phyloP scores from a whole-genome alignment of 2,113 vertebrate species.

The Vireo altiloquus region DNA sequence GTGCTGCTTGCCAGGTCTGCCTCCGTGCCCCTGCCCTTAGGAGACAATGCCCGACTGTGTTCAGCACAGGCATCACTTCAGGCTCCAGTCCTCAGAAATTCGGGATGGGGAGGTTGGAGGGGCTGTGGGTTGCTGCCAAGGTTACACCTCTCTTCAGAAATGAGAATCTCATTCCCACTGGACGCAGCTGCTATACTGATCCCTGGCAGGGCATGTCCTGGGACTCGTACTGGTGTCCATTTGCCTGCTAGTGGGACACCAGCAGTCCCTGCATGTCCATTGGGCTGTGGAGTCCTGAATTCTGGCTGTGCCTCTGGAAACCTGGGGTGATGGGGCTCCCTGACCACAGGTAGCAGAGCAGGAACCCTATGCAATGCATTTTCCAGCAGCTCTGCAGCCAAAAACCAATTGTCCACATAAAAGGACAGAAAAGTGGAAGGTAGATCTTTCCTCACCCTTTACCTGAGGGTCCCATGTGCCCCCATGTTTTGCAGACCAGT shows the following conservation, averaged over 20 bases:
- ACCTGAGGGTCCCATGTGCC: neutral
- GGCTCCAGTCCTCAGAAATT: neutral
- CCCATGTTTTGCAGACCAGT: constrained; percentile 75
- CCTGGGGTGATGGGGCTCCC: accelerated
- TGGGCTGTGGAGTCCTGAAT: neutral
- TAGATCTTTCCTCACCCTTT: neutral
- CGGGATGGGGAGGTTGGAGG: accelerated
- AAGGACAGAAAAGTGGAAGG: neutral
- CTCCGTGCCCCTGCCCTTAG: accelerated
- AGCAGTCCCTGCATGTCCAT: accelerated
- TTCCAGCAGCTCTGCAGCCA: neutral
- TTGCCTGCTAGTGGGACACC: neutral
- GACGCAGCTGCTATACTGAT: neutral
- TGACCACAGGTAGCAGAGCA: neutral
- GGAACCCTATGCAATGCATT: accelerated
- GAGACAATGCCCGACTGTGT: neutral
- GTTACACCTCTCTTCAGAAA: accelerated
- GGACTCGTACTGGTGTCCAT: accelerated
- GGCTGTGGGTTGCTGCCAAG: accelerated
- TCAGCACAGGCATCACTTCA: neutral
- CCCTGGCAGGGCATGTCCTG: neutral
- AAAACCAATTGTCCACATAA: accelerated
- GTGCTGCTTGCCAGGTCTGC: neutral
- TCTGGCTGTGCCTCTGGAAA: neutral
- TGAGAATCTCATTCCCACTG: neutral